Conservation (phyloP, 2,113 vertebrate species). For the Heptranchias perlo region DNA sequence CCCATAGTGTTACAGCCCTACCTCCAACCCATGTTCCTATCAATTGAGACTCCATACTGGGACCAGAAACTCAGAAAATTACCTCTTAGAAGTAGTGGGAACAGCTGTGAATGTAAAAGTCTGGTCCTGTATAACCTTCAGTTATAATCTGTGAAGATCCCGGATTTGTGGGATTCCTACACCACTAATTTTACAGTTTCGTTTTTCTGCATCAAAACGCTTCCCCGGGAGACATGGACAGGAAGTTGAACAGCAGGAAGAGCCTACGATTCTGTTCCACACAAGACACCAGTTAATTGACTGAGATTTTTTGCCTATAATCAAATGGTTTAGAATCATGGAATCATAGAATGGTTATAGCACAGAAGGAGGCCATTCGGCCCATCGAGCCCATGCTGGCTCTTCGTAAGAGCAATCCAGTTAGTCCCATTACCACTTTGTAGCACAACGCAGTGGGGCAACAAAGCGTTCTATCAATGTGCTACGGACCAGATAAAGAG, state of each 20-base stretch:
- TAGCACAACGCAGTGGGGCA: no score
- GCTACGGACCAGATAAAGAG: no score
- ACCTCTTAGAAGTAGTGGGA: background rate
- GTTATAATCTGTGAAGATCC: background rate
- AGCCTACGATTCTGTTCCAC: background rate
- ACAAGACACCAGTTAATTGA: background rate
- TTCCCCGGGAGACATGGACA: background rate
- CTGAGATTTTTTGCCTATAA: background rate
- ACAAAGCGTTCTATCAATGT: no score
- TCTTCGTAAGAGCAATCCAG: no score
- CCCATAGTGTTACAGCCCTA: no score
- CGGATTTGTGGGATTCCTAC: background rate
- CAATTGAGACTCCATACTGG: no score
- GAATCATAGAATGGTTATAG: no score
- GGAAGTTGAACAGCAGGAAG: background rate
- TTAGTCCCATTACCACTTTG: no score
- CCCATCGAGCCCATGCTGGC: background rate
- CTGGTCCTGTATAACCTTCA: background rate
- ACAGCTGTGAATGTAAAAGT: background rate
- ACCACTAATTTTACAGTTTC: background rate
- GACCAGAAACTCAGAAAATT: no score
- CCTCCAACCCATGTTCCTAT: no score
- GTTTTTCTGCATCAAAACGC: background rate
- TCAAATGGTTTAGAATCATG: no score
- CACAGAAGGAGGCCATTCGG: background rate